Evolutionary conservation across 2,797 vertebrate genomes (phyloP).

Genomic region (Pachyuromys duprasi): DNA sequence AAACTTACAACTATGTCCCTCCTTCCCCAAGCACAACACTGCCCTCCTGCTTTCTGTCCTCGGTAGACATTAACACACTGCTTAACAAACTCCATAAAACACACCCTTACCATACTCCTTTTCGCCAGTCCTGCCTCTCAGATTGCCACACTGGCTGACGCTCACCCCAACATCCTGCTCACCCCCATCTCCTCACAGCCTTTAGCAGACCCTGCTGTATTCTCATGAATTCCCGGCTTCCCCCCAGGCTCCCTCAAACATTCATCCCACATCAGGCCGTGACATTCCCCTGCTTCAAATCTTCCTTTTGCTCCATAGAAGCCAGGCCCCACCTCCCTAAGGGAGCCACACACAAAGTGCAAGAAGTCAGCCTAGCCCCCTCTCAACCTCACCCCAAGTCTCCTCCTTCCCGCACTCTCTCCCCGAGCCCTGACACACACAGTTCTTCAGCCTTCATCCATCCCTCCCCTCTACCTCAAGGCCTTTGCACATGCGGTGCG

Average conservation of each 20-base stretch:
- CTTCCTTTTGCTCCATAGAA: neutral
- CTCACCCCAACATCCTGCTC: neutral
- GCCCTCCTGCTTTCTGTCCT: neutral
- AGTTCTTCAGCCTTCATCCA: neutral
- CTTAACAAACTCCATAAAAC: neutral
- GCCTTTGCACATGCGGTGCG: neutral
- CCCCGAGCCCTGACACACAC: too few relatives aligned
- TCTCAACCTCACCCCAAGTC: neutral
- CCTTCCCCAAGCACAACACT: neutral
- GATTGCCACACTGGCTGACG: neutral
- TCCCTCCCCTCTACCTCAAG: neutral
- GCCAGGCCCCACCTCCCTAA: neutral
- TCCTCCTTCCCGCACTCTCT: too few relatives aligned
- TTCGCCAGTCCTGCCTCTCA: neutral
- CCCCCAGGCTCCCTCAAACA: neutral
- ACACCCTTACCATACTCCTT: too few relatives aligned
- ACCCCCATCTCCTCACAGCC: rapidly evolving
- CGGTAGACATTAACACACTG: neutral
- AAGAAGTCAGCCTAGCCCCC: neutral
- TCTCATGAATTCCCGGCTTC: neutral
- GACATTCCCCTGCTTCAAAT: neutral
- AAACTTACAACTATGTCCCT: neutral
- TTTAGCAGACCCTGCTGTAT: neutral
- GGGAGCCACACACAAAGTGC: neutral
- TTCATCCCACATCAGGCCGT: neutral